Evolutionary conservation across 2,113 vertebrate genomes (phyloP), one percentile per base, ranked within the genome.

Genomic region (Gobiocypris rarus): DNA sequence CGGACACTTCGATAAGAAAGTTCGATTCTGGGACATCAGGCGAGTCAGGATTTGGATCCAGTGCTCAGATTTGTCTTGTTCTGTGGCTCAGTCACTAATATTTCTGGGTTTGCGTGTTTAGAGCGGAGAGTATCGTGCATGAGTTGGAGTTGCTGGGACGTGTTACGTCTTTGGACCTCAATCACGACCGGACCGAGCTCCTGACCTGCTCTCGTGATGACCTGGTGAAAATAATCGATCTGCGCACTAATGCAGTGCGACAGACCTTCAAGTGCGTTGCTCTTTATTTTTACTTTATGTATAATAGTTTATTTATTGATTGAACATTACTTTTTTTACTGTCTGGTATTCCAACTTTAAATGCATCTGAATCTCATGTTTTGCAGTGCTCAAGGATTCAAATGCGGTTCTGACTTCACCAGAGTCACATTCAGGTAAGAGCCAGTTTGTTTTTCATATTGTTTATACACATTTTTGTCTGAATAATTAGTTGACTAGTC

Each of bases 1-100:
- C 15, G 98, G 98, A 79, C 98, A 99, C 89, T 99, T 99, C 54
- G 98, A 99, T 83, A 99, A 99, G 96, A 99, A 99, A 88, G 96
- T 99, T 56, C 96, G 98, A 10, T 99, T 98, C 93, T 99, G 98
- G 98, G 98, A 99, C 88, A 99, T 99, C 91, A 96, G 97, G 98
- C 97, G 94, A 76, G 70, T 73, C 22, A 0, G 1, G 70, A 45
- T 24, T 26, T 48, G 41, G 31, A 38, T 6, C 7, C 67, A 9
- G 15, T 75, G 9, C 52, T 65, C 28, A 8, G 6, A 17, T 65
- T 3, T 59, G n/a, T 54, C 6, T 22, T 8, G 17, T 54, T 54
- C 50, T 6, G 50, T 52, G 14, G 34, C 31, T 69, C 65, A 0
- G 65, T 38, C 65, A 5, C 31, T 69, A 41, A 69, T 11, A 1